phyloP scores from a whole-genome alignment of 1,140 invertebrate genomes.

The Brachionus manjavacas region DNA sequence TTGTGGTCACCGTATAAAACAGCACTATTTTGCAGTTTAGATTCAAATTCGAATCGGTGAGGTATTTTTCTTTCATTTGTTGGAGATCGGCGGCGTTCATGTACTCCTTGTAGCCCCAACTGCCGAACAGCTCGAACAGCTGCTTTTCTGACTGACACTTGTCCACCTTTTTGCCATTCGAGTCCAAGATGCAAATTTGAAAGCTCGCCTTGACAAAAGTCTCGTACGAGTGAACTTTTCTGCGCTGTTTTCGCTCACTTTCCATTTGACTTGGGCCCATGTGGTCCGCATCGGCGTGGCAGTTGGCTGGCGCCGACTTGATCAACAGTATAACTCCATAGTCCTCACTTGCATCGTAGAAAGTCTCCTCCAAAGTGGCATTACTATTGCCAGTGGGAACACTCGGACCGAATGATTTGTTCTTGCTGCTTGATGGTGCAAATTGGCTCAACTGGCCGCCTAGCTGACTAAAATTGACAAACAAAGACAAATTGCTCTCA shows the following conservation, averaged over 20 bases:
- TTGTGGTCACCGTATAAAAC: constrained; percentile 4
- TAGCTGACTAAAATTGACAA: constrained; percentile 36
- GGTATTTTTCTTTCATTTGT: constrained; percentile 5
- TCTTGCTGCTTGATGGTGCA: background rate
- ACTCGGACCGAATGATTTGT: background rate
- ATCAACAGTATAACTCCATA: background rate
- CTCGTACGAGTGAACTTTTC: background rate
- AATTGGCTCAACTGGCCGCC: background rate
- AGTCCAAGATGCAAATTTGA: constrained; percentile 23
- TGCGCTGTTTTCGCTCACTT: background rate
- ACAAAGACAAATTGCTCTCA: constrained; percentile 18
- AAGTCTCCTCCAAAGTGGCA: constrained; percentile 3
- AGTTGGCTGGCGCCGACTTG: background rate
- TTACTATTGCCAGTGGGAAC: too few species aligned
- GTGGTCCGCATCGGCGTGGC: background rate
- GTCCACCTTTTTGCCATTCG: constrained; percentile 15
- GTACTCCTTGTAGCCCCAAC: constrained; percentile 38
- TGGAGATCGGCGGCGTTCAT: background rate
- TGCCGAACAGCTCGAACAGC: constrained; percentile 4
- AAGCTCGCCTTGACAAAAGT: constrained; percentile 40
- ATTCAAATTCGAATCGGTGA: background rate
- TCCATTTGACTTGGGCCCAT: background rate
- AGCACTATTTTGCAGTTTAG: constrained; percentile 10
- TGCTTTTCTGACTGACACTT: constrained; percentile 23
- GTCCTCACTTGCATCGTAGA: background rate